A percentile compares a stretch with the other conserved stretches of the same genome.
These are phyloP conservation scores for Podabrus alpinus DNA, from an alignment of 2,888 invertebrate genomes.

Conservation along the genomic window DNA sequence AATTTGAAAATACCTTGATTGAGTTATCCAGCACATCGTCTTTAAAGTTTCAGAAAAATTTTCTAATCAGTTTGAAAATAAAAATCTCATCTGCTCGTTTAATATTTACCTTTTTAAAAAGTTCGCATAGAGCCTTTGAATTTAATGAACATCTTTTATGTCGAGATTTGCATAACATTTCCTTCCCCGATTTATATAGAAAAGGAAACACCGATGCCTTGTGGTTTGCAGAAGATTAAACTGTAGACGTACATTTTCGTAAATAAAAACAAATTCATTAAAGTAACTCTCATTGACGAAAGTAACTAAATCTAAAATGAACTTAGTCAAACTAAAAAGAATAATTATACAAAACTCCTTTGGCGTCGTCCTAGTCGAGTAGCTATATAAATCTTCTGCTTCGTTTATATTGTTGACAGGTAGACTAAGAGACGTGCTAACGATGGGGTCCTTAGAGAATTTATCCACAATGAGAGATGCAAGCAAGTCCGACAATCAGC, in stretches of 20 bases:
- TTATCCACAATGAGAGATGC: slow-evolving; percentile 23
- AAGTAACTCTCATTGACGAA: slow-evolving; percentile 4
- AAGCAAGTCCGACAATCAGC: slow-evolving; percentile 34
- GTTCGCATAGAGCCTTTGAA: slow-evolving; percentile 45
- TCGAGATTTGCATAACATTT: slow-evolving; percentile 49
- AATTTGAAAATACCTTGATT: slow-evolving; percentile 29
- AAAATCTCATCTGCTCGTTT: slow-evolving; percentile 41
- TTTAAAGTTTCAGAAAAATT: slow-evolving; percentile 5
- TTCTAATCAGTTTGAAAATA: slow-evolving; percentile 33
- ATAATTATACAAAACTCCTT: slow-evolving; percentile 18
- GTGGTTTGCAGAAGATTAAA: slow-evolving; percentile 1
- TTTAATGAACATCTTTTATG: slow-evolving; percentile 52
- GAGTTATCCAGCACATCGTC: slow-evolving; percentile 11
- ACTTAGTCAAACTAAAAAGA: slow-evolving; percentile 20
- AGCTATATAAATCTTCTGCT: slow-evolving; percentile 25
- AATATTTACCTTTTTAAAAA: slow-evolving; percentile 47
- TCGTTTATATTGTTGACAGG: slow-evolving; percentile 31
- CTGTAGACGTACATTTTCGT: not conserved
- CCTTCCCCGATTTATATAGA: slow-evolving; percentile 45
- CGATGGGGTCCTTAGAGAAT: slow-evolving; percentile 25
- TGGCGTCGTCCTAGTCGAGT: not conserved
- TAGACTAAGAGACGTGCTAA: slow-evolving; percentile 31
- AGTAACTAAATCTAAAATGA: slow-evolving; percentile 22
- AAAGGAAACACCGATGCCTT: slow-evolving; percentile 20
- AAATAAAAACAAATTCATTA: slow-evolving; percentile 26